These are phyloP conservation scores for Cantharis nigra DNA, from an alignment of 2,888 invertebrate genomes.

Conservation along the genomic window DNA sequence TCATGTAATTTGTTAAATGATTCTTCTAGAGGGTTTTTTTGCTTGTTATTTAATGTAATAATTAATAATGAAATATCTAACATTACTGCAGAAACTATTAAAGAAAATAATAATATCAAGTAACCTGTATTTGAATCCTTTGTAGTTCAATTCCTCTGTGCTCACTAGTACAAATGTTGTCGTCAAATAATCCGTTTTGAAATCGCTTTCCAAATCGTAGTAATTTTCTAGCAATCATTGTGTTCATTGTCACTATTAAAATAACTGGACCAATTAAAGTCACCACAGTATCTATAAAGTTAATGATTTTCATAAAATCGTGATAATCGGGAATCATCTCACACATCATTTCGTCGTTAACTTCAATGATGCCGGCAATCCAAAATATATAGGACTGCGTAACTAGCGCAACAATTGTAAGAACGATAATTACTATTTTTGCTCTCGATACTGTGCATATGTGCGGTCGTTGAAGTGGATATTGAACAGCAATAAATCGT, in stretches of 20 bases:
- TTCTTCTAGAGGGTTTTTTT: no score
- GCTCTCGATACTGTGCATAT: slow-evolving; percentile 66
- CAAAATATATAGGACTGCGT: slow-evolving; percentile 49
- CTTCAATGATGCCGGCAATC: slow-evolving; percentile 48
- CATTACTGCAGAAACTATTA: no score
- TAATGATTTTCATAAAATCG: slow-evolving; percentile 60
- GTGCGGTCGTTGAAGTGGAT: slow-evolving; percentile 63
- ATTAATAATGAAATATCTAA: no score
- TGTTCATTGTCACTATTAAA: slow-evolving; percentile 66
- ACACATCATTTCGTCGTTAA: slow-evolving; percentile 51
- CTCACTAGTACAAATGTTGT: slow-evolving; percentile 43
- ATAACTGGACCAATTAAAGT: slow-evolving; percentile 66
- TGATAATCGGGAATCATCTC: slow-evolving; percentile 59
- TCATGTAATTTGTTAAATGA: no score
- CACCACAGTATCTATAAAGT: slow-evolving; percentile 64
- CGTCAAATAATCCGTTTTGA: slow-evolving; percentile 48
- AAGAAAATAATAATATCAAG: slow-evolving; percentile 21
- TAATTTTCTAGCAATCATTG: slow-evolving; percentile 63
- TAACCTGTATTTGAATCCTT: slow-evolving; percentile 56
- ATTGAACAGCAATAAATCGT: slow-evolving; percentile 69
- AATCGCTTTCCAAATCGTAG: slow-evolving; percentile 57
- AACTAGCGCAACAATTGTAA: slow-evolving; percentile 55
- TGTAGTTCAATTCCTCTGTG: slow-evolving; percentile 54
- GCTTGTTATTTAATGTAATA: no score
- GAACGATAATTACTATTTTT: slow-evolving; percentile 58